A percentile compares a stretch with the other conserved stretches of the same genome.
Conservation (phyloP, 2,888 invertebrate genomes). For the Oscheius sp. region DNA sequence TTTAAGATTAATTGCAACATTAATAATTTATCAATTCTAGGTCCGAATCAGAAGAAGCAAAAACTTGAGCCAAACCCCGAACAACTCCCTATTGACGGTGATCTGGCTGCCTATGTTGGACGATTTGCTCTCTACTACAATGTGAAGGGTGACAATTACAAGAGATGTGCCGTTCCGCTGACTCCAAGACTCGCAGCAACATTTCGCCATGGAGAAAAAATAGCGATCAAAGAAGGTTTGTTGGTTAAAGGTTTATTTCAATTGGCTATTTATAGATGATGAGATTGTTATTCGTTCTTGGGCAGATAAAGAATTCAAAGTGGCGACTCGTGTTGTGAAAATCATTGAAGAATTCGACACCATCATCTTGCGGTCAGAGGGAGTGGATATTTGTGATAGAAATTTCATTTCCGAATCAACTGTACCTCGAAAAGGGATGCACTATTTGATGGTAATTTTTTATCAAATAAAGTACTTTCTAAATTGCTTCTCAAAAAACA, state of each 20-base stretch:
- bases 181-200: constrained; percentile 31
- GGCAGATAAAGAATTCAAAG: too few relatives aligned
- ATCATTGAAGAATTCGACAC: constrained; percentile 22
- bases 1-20: neutral
- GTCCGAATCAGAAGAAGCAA: neutral
- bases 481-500: neutral
- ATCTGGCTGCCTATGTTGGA: neutral
- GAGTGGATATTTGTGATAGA: neutral
- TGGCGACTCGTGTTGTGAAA: constrained; percentile 26
- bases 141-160: constrained; percentile 35
- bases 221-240: constrained; percentile 22
- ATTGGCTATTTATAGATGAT: too few relatives aligned
- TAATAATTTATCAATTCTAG: neutral
- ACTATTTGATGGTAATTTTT: neutral
- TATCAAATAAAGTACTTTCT: neutral
- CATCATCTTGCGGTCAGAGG: neutral
- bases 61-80: neutral
- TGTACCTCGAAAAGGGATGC: constrained; percentile 4
- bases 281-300: too few relatives aligned
- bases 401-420: neutral
- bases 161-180: constrained; percentile 34
- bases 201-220: constrained; percentile 36
- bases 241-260: too few relatives aligned
- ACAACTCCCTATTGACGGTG: neutral
- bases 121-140: constrained; percentile 33